Evolutionary conservation across 1,140 invertebrate species (phyloP).

Genomic region (Cylas formicarius): DNA sequence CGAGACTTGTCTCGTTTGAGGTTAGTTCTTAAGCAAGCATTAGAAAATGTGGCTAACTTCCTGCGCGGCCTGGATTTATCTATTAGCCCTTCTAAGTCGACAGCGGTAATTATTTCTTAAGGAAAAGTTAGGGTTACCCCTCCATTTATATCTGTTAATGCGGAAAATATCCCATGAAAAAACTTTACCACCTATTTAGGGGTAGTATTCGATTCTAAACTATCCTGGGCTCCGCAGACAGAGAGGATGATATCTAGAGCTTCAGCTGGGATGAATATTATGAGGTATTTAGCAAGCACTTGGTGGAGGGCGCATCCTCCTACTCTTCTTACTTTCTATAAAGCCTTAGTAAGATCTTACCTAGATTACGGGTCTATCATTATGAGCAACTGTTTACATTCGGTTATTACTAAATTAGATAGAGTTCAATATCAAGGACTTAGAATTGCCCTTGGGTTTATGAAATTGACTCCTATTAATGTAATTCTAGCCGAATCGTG

Average conservation of each 20-base stretch:
- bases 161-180: not conserved
- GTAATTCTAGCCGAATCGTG: constrained; percentile 5
- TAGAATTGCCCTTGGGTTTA: not conserved
- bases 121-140: constrained; percentile 2
- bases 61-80: too few species aligned
- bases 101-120: not conserved
- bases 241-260: not conserved
- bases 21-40: too few species aligned
- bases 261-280: constrained; percentile 8
- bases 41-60: too few species aligned
- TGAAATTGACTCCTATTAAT: constrained; percentile 7
- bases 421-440: not conserved
- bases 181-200: not conserved
- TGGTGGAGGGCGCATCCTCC: constrained; percentile 9
- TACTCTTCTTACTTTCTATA: constrained; percentile 6
- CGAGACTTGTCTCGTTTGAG: too few species aligned
- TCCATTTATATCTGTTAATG: constrained; percentile 1
- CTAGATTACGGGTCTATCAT: too few species aligned
- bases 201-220: too few species aligned
- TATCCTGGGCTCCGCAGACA: too few species aligned
- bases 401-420: not conserved
- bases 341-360: too few species aligned
- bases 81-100: too few species aligned
- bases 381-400: too few species aligned
- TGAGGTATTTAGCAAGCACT: constrained; percentile 7